These are phyloP conservation scores for Myotis lucifugus DNA, from an alignment of 2,113 vertebrate species.

Conservation along the genomic window DNA sequence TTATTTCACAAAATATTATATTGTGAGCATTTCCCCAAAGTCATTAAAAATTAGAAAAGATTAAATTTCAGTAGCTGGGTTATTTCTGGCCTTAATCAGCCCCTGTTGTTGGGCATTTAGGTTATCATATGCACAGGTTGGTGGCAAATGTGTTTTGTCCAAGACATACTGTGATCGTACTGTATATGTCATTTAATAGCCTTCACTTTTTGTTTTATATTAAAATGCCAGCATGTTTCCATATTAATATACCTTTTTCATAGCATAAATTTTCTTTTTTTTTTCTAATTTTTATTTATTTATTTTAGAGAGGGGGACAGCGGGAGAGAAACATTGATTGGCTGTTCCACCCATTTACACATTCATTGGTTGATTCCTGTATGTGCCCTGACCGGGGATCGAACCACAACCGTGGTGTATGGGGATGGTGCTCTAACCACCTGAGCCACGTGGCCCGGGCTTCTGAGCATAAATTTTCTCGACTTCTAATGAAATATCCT, in stretches of 20 bases:
- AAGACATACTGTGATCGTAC: rapidly evolving
- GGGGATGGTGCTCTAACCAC: neutral
- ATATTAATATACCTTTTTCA: neutral
- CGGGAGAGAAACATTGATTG: neutral
- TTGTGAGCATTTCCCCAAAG: neutral
- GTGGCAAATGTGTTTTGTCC: neutral
- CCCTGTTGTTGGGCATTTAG: neutral
- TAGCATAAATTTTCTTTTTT: neutral
- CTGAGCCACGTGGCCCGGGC: neutral
- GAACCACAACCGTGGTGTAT: neutral
- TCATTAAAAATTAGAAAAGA: neutral
- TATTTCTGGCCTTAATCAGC: neutral
- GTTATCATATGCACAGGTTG: neutral
- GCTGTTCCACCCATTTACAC: neutral
- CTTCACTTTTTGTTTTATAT: neutral
- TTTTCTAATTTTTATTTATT: neutral
- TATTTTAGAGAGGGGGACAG: neutral
- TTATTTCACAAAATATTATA: neutral
- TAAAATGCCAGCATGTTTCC: neutral
- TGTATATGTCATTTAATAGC: neutral
- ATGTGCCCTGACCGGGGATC: neutral
- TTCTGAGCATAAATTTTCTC: neutral
- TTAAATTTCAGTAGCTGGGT: neutral
- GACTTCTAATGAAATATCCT: neutral
- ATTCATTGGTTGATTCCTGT: neutral